These are phyloP conservation scores for Erpobdella octoculata DNA, from an alignment of 2,888 invertebrate species.

Conservation along the genomic window DNA sequence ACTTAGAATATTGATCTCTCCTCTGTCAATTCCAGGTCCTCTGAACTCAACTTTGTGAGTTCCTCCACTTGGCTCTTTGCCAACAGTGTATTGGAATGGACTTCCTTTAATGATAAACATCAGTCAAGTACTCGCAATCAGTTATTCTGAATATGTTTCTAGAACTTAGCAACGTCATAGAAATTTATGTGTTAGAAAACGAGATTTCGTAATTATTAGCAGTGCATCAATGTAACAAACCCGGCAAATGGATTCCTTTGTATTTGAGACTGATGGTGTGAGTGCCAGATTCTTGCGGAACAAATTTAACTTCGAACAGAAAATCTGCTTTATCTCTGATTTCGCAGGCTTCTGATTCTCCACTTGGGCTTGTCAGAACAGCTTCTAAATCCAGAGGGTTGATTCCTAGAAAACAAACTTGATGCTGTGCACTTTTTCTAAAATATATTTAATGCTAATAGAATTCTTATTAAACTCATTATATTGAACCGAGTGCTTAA, in stretches of 20 bases:
- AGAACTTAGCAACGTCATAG: background rate
- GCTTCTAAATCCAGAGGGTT: conserved; percentile 85
- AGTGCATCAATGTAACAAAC: conserved; percentile 53
- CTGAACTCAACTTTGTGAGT: conserved; percentile 92
- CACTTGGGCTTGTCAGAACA: conserved; percentile 83
- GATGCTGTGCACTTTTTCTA: background rate
- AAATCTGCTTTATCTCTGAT: conserved; percentile 56
- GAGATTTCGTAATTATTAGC: background rate
- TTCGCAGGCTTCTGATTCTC: conserved; percentile 84
- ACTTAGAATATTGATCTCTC: conserved; percentile 74
- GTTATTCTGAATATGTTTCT: background rate
- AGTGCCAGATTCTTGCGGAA: conserved; percentile 74
- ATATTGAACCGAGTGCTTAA: background rate
- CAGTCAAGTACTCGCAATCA: too few species aligned
- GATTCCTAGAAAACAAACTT: conserved; percentile 59
- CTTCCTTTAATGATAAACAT: conserved; percentile 69
- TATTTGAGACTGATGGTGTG: conserved; percentile 92
- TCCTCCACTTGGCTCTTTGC: conserved; percentile 81
- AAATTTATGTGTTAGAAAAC: too few species aligned
- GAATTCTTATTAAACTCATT: background rate
- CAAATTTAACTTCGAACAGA: conserved; percentile 49
- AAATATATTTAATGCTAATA: background rate
- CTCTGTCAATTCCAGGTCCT: conserved; percentile 83
- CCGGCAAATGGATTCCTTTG: conserved; percentile 92
- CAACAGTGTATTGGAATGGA: conserved; percentile 96